Conservation (phyloP, 1,140 invertebrate species). For the Cryptotermes secundus region DNA sequence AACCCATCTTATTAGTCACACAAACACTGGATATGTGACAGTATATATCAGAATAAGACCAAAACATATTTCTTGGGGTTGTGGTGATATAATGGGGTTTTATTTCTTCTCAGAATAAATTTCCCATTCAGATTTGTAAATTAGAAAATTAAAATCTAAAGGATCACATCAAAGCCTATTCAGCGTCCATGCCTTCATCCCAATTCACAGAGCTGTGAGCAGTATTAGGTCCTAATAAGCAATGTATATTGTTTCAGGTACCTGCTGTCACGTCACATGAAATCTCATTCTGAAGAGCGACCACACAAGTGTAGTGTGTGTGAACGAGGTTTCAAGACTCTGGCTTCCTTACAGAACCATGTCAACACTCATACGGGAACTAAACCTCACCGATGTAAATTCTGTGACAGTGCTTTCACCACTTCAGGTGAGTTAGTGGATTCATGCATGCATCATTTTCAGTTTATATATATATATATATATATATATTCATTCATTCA, state of each 20-base stretch:
- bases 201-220: background rate
- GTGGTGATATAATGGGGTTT: background rate
- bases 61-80: background rate
- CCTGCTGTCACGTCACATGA: conserved; percentile 90
- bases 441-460: background rate
- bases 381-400: conserved; percentile 92
- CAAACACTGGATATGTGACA: no score
- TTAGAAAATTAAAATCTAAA: no score
- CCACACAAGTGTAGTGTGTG: conserved; percentile 94
- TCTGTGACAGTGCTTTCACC: conserved; percentile 90
- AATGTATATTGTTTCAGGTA: conserved; percentile 56
- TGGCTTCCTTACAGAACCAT: conserved; percentile 92
- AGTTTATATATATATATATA: no score
- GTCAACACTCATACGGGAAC: conserved; percentile 95
- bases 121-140: no score
- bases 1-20: no score
- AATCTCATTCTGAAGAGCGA: conserved; percentile 91
- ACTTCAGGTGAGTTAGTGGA: conserved; percentile 71
- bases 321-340: conserved; percentile 92
- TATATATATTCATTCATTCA: no score
- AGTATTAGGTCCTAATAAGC: background rate
- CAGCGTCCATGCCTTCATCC: background rate
- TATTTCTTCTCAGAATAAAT: conserved; percentile 30
- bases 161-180: no score
- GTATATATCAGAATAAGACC: background rate